Percentiles rank a stretch among this genome's conserved stretches.
Conservation (phyloP, 2,797 vertebrate genomes). For the Bucorvus abyssinicus region DNA sequence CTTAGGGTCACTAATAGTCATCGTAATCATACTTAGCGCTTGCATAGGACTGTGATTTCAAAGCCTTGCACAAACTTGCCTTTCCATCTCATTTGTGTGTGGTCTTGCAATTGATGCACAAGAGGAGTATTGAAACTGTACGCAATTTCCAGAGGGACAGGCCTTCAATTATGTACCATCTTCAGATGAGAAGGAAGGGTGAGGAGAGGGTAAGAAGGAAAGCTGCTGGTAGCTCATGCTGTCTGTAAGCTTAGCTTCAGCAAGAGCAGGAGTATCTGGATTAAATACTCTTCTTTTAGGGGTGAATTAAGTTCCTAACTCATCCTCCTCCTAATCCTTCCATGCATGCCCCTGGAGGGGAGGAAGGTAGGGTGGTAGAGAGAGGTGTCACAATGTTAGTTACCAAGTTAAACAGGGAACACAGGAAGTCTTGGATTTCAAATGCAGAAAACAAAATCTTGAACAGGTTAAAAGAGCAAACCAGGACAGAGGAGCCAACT, state of each 20-base stretch:
- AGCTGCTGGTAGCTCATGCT: background rate
- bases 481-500: background rate
- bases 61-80: background rate
- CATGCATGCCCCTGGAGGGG: background rate
- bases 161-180: background rate
- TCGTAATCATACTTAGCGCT: background rate
- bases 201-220: background rate
- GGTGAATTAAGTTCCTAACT: background rate
- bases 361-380: background rate
- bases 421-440: background rate
- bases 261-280: background rate
- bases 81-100: background rate
- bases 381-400: background rate
- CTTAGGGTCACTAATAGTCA: background rate
- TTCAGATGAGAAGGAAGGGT: background rate
- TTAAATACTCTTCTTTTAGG: background rate
- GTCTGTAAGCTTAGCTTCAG: background rate
- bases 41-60: background rate
- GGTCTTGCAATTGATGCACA: background rate
- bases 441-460: background rate
- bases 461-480: background rate
- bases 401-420: background rate
- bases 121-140: background rate
- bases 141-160: background rate
- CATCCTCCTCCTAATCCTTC: background rate